phyloP scores from a whole-genome alignment of 2,113 vertebrate species.

The Aegithalos caudatus region DNA sequence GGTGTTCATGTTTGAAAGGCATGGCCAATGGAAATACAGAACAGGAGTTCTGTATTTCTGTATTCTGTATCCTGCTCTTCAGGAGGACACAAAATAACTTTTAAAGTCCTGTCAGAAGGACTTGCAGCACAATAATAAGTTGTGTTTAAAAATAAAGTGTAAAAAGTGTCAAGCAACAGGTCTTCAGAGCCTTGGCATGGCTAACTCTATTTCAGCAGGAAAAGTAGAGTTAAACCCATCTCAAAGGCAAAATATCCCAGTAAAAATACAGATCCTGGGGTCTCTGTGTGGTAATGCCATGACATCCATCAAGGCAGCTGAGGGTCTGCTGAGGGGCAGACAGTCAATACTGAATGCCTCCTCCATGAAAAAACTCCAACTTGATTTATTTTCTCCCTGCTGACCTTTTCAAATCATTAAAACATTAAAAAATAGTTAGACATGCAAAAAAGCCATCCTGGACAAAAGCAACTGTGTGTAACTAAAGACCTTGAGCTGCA shows the following conservation, averaged over 20 bases:
- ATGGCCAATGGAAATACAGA: background rate
- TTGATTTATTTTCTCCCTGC: background rate
- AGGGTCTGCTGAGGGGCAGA: background rate
- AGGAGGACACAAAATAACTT: background rate
- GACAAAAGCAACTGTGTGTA: background rate
- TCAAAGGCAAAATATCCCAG: background rate
- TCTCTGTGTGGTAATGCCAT: background rate
- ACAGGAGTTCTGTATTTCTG: too few species aligned
- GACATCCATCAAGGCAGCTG: background rate
- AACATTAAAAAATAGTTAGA: background rate
- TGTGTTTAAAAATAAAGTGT: background rate
- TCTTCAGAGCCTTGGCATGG: background rate
- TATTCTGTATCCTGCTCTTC: too few species aligned
- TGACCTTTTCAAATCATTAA: background rate
- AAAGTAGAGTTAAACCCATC: background rate
- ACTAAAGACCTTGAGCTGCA: background rate
- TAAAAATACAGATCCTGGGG: background rate
- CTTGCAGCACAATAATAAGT: background rate
- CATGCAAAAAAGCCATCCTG: fast-evolving
- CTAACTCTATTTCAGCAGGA: background rate
- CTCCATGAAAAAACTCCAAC: background rate
- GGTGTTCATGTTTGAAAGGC: background rate
- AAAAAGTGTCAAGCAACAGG: background rate
- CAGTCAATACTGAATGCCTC: background rate
- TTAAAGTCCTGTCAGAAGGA: background rate